These are phyloP conservation scores for Novumbra hubbsi DNA, from an alignment of 2,797 vertebrate species.

Conservation along the genomic window DNA sequence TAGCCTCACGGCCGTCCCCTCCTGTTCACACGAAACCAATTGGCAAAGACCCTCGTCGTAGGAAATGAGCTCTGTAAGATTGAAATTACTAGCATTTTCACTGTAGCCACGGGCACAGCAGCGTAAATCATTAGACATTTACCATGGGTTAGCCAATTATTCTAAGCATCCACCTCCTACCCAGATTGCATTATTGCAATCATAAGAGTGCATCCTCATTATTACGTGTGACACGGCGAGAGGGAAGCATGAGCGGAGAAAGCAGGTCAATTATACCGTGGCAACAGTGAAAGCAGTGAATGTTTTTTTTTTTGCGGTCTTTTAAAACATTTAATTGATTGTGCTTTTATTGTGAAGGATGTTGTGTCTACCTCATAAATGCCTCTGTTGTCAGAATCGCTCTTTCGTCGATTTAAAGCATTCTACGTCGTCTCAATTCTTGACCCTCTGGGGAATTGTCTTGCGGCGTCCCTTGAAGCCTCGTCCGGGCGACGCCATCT, in stretches of 20 bases:
- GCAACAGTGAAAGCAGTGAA: neutral
- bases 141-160: conserved; percentile 71
- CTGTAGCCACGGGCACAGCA: conserved; percentile 73
- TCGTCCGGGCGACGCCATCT: conserved; percentile 48
- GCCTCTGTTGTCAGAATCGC: conserved; percentile 33
- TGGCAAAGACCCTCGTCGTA: conserved; percentile 72
- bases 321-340: conserved; percentile 56
- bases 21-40: conserved; percentile 66
- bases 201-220: conserved; percentile 41
- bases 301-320: conserved; percentile 30
- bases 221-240: conserved; percentile 19
- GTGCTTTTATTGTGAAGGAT: conserved; percentile 50
- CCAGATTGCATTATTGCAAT: conserved; percentile 78
- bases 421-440: conserved; percentile 39
- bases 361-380: conserved; percentile 55
- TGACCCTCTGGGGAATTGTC: neutral
- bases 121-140: conserved; percentile 68
- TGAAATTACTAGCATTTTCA: conserved; percentile 70
- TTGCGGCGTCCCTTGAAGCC: conserved; percentile 18
- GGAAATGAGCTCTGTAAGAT: conserved; percentile 71
- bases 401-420: conserved; percentile 40
- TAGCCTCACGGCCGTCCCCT: conserved; percentile 59
- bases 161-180: conserved; percentile 74
- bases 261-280: neutral
- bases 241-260: conserved; percentile 30